These are phyloP conservation scores for Ypsolopha sequella DNA, from an alignment of 2,888 invertebrate genomes.

Conservation along the genomic window DNA sequence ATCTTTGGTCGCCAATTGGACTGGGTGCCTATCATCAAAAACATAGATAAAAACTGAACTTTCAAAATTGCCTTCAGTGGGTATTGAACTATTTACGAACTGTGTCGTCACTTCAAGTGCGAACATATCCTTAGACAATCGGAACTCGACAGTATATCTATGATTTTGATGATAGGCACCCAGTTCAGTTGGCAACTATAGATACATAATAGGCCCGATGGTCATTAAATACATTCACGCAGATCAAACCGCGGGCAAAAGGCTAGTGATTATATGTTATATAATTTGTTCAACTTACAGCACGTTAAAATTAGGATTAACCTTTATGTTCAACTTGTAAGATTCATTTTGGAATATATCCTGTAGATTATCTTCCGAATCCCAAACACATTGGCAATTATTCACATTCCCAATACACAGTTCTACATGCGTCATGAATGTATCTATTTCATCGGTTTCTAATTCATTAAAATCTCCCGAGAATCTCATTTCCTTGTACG, in stretches of 20 bases:
- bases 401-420: background rate
- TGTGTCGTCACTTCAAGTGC: no score
- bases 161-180: no score
- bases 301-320: background rate
- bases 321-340: background rate
- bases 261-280: background rate
- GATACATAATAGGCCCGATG: no score
- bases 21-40: no score
- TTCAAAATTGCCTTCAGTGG: no score
- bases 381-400: background rate
- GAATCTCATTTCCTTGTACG: background rate
- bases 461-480: background rate
- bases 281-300: background rate
- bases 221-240: no score
- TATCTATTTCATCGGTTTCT: background rate
- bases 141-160: no score
- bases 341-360: background rate
- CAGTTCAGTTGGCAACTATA: no score
- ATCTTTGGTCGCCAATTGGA: no score
- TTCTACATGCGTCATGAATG: background rate
- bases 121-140: no score
- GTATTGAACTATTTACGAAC: no score
- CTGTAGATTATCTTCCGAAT: background rate
- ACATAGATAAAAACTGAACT: no score
- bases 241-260: background rate